Base-by-base conservation (phyloP, 2,888 invertebrate genomes). In the Megalurothrips usitatus region DNA sequence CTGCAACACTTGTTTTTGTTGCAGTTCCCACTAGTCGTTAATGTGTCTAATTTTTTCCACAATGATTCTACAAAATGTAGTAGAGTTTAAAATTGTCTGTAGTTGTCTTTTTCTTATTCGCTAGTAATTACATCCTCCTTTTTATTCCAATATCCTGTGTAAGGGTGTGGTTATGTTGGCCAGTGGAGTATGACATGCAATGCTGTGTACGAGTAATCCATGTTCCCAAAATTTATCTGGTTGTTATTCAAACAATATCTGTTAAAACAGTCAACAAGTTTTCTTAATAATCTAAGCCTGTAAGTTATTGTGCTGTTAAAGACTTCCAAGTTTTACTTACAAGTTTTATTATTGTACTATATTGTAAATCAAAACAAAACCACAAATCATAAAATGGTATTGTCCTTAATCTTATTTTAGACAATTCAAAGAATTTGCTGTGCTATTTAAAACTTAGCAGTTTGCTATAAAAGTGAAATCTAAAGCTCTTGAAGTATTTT, bases 301-400 rank as follows among this genome's bases (percentile, higher is more conserved):
- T 68, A 68, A 68, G 68, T 68, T 68, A 68, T 68, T 68, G 68
- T 68, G n/a, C 68, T 68, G 68, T 68, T 68, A 68, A 68, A 68
- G 68, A 68, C 68, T 68, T 68, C 34, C 68, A 68, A 68, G 68
- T 9, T 68, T 68, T 68, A 68, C 68, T 68, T 68, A 68, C 68
- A 68, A 68, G 68, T 68, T 68, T 68, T 68, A 68, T n/a, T 68
- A 23, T 68, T 68, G 68, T 68, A 68, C 23, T 68, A 68, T 68
- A 68, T 68, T 68, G 68, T 68, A 68, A 68, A 68, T 68, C 68
- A 68, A 68, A 68, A 68, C 68, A 68, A 68, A 68, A 23, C 23
- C 23, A 68, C 68, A 68, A 68, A 68, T 68, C 68, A 68, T 68
- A 23, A 68, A 68, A 68, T 23, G 68, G 68, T 68, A 68, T 68